Evolutionary conservation across 1,140 invertebrate genomes (phyloP), one percentile per base, ranked within the genome.

Genomic region (Hormaphis cornu): DNA sequence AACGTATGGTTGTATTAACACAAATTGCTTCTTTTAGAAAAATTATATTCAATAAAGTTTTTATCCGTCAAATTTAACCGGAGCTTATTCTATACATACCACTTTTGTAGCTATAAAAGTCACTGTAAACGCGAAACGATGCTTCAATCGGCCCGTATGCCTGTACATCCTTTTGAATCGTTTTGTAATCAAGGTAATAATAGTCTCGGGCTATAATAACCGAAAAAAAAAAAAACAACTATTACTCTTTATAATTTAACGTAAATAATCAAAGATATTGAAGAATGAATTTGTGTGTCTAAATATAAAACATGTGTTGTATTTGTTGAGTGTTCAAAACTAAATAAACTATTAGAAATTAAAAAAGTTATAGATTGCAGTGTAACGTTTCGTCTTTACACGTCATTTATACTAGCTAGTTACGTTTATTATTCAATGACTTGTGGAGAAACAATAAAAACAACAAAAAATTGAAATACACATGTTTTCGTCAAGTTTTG

Each of bases 111-210:
- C 5, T 44, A 14, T 22, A 20, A 44, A 74, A 73, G 28, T 74
- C 74, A 50, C 70, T 69, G 42, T 73, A 74, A 20, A 74, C 74
- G 9, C 56, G 33, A 16, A 74, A 70, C 5, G 56, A 46, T 14
- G 73, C 72, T 12, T 72, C 69, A 2, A 74, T 72, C 3, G 73
- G 73, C 6, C 74, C 74, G 48, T 74, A 35, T 1, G 10, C 18
- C 20, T 56, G 37, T 8, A 73, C 72, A 44, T 74, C 74, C 20
- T 71, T 61, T 18, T 61, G 24, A 18, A 69, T 58, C 0, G 9
- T 71, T 81, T 24, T 84, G 80, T 20, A 85, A 86, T n/a, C 7
- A 6, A 71, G 14, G 1, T 52, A 20, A 44, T 71, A 71, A 1
- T 22, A 18, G 24, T 50, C 33, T 53, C 33, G 24, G 12, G 33